Evolutionary conservation across 2,797 vertebrate genomes (phyloP).

Genomic region (Avahi laniger): DNA sequence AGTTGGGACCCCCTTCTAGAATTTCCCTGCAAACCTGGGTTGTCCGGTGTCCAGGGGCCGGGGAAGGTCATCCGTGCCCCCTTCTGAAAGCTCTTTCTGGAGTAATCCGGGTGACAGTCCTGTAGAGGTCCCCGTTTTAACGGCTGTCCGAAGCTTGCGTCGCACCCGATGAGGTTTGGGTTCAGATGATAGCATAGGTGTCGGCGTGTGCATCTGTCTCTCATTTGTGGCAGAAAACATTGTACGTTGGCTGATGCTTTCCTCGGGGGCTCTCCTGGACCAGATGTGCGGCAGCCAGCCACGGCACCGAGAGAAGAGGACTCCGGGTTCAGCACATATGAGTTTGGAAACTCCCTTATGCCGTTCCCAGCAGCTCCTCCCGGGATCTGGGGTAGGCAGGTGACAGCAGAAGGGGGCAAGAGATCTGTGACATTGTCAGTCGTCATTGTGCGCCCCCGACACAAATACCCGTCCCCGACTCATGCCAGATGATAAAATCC

Average conservation of each 20-base stretch:
- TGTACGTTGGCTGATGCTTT: neutral
- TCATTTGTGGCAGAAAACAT: neutral
- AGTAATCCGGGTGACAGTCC: neutral
- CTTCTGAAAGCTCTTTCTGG: neutral
- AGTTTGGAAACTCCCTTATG: neutral
- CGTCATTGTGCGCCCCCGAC: neutral
- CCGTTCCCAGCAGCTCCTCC: neutral
- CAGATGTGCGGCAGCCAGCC: too few species aligned
- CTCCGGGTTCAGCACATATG: neutral
- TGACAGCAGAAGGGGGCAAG: neutral
- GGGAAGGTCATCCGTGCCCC: neutral
- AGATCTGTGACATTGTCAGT: neutral
- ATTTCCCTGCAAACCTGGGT: neutral
- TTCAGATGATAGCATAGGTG: neutral
- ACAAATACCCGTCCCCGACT: neutral
- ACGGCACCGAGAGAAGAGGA: neutral
- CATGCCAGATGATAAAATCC: neutral
- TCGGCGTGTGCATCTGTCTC: neutral
- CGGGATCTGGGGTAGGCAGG: neutral
- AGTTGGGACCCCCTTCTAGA: too few species aligned
- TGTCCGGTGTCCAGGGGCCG: neutral
- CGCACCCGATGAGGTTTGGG: neutral
- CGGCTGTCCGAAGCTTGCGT: accelerated
- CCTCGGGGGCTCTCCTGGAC: neutral
- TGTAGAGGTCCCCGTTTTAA: neutral